A percentile compares a stretch with the other conserved stretches of the same genome.
Evolutionary conservation across 2,113 vertebrate genomes (phyloP).

Genomic region (Propithecus coquereli): DNA sequence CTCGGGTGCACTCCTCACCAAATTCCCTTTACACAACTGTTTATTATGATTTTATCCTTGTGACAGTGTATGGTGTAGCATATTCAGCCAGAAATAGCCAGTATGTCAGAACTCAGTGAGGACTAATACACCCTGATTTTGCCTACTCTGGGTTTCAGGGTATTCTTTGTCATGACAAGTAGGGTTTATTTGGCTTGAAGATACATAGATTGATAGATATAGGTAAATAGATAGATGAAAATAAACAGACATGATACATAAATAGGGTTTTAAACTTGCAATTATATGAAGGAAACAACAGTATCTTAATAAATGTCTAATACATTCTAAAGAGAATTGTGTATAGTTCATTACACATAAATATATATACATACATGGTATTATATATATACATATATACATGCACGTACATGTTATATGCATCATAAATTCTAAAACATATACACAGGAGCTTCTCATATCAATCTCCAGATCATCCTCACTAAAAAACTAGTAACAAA

Average conservation of each 20-base stretch:
- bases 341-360: neutral
- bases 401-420: neutral
- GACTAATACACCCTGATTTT: neutral
- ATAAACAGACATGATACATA: neutral
- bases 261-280: neutral
- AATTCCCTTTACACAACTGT: neutral
- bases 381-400: neutral
- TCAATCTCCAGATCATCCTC: neutral
- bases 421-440: conserved; percentile 10
- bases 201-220: neutral
- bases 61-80: neutral
- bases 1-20: neutral
- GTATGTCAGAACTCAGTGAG: neutral
- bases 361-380: neutral
- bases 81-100: neutral
- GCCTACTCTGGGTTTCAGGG: neutral
- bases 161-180: neutral
- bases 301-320: neutral
- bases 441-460: neutral
- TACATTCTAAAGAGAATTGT: neutral
- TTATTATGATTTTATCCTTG: neutral
- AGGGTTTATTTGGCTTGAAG: neutral
- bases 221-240: neutral
- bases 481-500: neutral
- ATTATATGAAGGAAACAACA: neutral